Evolutionary conservation across 2,888 invertebrate species (phyloP).

Genomic region (Octodonta nipae): DNA sequence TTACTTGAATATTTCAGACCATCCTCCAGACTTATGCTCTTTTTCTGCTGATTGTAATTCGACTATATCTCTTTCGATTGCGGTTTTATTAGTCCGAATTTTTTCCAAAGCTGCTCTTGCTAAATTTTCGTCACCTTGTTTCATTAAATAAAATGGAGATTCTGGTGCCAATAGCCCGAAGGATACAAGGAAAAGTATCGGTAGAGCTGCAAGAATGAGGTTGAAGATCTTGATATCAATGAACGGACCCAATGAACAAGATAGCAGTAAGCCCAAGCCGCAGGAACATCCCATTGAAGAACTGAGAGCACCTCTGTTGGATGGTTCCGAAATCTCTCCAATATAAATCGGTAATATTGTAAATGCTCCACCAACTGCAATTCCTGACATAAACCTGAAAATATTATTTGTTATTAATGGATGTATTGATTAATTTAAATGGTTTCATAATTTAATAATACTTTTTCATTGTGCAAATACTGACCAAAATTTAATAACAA

Average conservation of each 20-base stretch:
- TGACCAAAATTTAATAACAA: too few species aligned
- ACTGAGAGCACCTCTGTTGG: conserved; percentile 69
- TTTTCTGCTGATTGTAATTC: conserved; percentile 9
- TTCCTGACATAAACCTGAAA: conserved; percentile 11
- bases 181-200: conserved; percentile 34
- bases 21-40: conserved; percentile 6
- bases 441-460: too few species aligned
- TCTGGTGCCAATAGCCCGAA: conserved; percentile 70
- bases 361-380: conserved; percentile 43
- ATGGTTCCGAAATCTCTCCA: conserved; percentile 71
- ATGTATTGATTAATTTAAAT: too few species aligned
- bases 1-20: conserved; percentile 8
- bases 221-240: conserved; percentile 51
- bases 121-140: conserved; percentile 43
- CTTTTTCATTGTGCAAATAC: too few species aligned
- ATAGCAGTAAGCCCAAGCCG: conserved; percentile 38
- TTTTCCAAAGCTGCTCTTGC: conserved; percentile 52
- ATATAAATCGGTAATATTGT: conserved; percentile 74
- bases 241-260: conserved; percentile 37
- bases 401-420: too few species aligned
- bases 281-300: conserved; percentile 68
- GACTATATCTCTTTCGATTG: conserved; percentile 9
- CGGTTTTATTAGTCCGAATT: conserved; percentile 39
- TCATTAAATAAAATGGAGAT: conserved; percentile 57
- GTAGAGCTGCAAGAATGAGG: conserved; percentile 40